phyloP scores from a whole-genome alignment of 2,888 invertebrate genomes.

The Drosophila neotestacea region DNA sequence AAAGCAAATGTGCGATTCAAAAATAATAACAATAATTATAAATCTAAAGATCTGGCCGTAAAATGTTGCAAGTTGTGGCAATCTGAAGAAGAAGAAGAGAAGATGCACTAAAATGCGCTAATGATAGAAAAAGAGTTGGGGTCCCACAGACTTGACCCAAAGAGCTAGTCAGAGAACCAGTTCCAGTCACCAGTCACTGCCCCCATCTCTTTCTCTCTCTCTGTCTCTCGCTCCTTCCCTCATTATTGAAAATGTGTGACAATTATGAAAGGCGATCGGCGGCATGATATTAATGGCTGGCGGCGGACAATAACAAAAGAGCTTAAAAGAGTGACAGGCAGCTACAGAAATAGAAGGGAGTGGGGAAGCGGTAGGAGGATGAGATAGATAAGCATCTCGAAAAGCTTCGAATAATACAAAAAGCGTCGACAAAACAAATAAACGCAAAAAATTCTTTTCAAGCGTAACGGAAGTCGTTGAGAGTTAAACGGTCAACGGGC shows the following conservation, averaged over 20 bases:
- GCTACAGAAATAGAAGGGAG: not conserved
- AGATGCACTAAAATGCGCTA: constrained; percentile 63
- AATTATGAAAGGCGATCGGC: constrained; percentile 75
- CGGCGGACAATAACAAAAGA: constrained; percentile 56
- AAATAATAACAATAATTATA: constrained; percentile 40
- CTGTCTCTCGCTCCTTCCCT: not conserved
- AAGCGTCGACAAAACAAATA: constrained; percentile 60
- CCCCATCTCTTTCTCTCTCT: not conserved
- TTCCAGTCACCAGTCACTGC: constrained; percentile 15
- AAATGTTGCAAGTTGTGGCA: constrained; percentile 46
- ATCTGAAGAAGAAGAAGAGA: constrained; percentile 11
- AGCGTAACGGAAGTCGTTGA: constrained; percentile 77
- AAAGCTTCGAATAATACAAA: constrained; percentile 59
- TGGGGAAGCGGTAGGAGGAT: not conserved
- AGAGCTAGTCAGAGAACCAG: constrained; percentile 52
- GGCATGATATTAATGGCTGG: constrained; percentile 62
- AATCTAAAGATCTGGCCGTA: constrained; percentile 44
- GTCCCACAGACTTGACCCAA: constrained; percentile 53
- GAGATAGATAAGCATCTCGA: constrained; percentile 61
- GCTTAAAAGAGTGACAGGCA: constrained; percentile 14
- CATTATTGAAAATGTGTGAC: constrained; percentile 71
- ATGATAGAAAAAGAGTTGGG: constrained; percentile 39
- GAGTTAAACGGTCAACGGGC: constrained; percentile 74
- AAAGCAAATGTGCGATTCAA: constrained; percentile 52
- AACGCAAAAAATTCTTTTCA: constrained; percentile 68